Base-by-base conservation (phyloP, 2,888 invertebrate genomes). In the Oscheius sp. region DNA sequence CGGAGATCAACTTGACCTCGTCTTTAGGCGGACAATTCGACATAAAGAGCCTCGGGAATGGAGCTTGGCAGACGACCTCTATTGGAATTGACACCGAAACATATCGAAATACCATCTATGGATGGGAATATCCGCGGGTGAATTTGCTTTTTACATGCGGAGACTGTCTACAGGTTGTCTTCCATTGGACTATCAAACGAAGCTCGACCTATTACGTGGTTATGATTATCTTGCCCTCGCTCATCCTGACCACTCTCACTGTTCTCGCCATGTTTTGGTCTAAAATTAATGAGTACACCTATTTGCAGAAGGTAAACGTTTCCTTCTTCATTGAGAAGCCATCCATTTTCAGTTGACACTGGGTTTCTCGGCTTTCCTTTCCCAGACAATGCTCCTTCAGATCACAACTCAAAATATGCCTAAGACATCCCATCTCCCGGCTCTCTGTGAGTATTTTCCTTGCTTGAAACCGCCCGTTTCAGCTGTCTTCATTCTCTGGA, bases 241-340 rank as follows among this genome's bases (percentile, higher is more conserved):
- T 69, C 16, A 55, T 69, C 55, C 56, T 69, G 2, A 69, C 69
- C 18, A 25, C 23, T 0, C 27, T 69, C n/a, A 56, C 69, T 2
- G 45, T 69, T 12, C 21, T 55, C n/a, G 69, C 53, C 9, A 55
- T 69, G 55, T 69, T 69, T 35, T 69, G 69, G 69, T 43, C 43
- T 1, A 45, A 55, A 35, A 43, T 69, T 41, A 69, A 58, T n/a
- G 69, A 69, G 3, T 29, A 16, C 5, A 25, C 69, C 12, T 58
- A 69, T n/a, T 9, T 55, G 21, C 43, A 55, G 18, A 69, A 69
- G 27, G 69, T 55, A n/a, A n/a, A n/a, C n/a, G n/a, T n/a, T n/a
- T n/a, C n/a, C n/a, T n/a, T n/a, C 12, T 23, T 49, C 5, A 35
- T 35, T 18, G 1, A 41, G 18, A 5, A 49, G 29, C 52, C n/a